These are phyloP conservation scores for Pachycephala philippinensis DNA, from an alignment of 2,113 vertebrate genomes.

Conservation along the genomic window DNA sequence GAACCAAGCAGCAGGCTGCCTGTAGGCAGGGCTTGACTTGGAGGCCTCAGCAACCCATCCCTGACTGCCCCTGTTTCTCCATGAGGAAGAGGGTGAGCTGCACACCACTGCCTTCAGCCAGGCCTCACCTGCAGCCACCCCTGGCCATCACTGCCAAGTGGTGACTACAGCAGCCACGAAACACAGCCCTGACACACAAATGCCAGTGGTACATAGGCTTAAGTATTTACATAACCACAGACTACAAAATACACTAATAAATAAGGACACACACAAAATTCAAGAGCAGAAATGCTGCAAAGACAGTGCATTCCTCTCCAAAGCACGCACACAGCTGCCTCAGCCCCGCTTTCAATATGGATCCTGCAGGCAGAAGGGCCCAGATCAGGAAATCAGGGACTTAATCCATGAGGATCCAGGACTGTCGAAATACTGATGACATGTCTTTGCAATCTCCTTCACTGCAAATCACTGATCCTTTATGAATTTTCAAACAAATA, in stretches of 20 bases:
- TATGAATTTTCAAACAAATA: not conserved
- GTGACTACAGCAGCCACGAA: not conserved
- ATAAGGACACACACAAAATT: not conserved
- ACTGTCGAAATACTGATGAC: not conserved
- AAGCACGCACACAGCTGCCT: not conserved
- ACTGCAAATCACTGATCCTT: not conserved
- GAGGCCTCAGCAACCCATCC: not conserved
- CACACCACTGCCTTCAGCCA: not conserved
- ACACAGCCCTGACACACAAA: not conserved
- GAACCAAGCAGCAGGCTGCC: not conserved
- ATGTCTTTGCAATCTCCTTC: not conserved
- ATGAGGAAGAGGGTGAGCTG: not conserved
- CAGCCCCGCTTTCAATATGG: not conserved
- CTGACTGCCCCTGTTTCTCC: fast-evolving
- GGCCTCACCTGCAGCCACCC: not conserved
- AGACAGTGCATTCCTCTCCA: not conserved
- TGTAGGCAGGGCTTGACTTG: not conserved
- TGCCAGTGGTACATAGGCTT: fast-evolving
- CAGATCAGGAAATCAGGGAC: not conserved
- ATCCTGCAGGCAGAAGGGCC: not conserved
- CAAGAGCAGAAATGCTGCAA: not conserved
- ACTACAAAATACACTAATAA: not conserved
- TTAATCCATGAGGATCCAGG: not conserved
- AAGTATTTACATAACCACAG: not conserved
- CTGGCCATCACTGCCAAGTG: not conserved